Evolutionary conservation across 2,888 invertebrate genomes (phyloP), one percentile per base, ranked within the genome.

Genomic region (Caenorhabditis wallacei): DNA sequence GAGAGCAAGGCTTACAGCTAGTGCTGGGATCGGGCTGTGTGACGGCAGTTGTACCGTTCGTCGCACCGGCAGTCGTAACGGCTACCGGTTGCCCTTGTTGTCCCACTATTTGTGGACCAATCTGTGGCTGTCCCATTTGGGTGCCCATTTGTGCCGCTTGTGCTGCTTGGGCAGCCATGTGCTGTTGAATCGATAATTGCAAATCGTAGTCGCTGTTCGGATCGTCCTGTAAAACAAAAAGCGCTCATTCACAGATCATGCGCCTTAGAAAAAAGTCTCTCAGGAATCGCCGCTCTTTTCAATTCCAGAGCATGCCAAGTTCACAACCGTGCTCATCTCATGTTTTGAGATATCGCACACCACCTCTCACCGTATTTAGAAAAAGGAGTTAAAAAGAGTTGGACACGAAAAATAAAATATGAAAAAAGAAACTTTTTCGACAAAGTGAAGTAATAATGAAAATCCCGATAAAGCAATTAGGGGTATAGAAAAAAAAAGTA

Each of bases 11-110:
- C 84, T 82, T 83, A 86, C 86, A 82, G 82, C 86, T 84, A 70
- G 87, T 85, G 82, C 84, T 85, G 63, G 87, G 87, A 83, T 85
- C 85, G 72, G 82, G 82, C 70, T 85, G 82, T 53, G 84, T 71
- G 68, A 82, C 74, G 63, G 59, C 69, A 61, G 51, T 57, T 37
- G 68, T 71, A 68, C 80, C 71, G 57, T 72, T 80, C 18, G 69
- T 75, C 3, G 75, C n/a, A 16, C 61, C 74, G 63, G 59, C 51
- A 35, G 53, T 63, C 26, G 72, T 54, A 53, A 26, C 74, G 24
- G 56, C 71, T 37, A 54, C 79, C 79, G 64, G 26, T 57, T 71
- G 79, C 16, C 71, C 71, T 51, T 74, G 66, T 66, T 66, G 76
- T 37, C 71, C 75, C 30, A 76, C 79, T 16, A 82, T 74, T 30